Conservation (phyloP, 2,888 invertebrate species). For the Periphyllus acericola region DNA sequence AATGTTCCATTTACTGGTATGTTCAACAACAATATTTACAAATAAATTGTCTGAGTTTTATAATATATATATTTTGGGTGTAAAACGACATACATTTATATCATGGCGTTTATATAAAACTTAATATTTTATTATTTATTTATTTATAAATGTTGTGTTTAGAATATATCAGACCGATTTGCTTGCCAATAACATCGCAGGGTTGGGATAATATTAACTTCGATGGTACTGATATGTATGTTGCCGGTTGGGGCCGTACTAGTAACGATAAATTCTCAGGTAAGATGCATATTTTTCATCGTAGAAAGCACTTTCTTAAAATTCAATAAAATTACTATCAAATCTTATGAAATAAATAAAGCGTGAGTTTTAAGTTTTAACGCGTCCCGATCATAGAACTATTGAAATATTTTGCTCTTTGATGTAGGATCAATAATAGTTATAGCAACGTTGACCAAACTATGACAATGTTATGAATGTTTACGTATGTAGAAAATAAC, state of each 20-base stretch:
- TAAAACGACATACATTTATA: background rate
- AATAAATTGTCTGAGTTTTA: background rate
- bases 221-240: constrained; percentile 73
- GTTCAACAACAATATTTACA: background rate
- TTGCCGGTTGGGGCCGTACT: constrained; percentile 82
- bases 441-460: no score
- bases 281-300: no score
- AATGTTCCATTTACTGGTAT: constrained; percentile 13
- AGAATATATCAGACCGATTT: constrained; percentile 73
- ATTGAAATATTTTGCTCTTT: no score
- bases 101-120: background rate
- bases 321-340: no score
- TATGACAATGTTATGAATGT: no score
- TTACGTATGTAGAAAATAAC: no score
- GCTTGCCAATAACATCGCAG: constrained; percentile 74
- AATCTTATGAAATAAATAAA: no score
- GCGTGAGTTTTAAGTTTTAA: no score
- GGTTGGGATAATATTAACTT: constrained; percentile 66
- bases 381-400: no score
- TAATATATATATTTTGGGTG: no score
- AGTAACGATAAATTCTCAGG: background rate
- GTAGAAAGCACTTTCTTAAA: no score
- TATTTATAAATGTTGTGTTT: background rate
- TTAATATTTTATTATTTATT: background rate
- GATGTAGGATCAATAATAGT: no score